These are phyloP conservation scores for Marasmarcha lunaedactyla DNA, from an alignment of 2,888 invertebrate genomes.

Conservation along the genomic window DNA sequence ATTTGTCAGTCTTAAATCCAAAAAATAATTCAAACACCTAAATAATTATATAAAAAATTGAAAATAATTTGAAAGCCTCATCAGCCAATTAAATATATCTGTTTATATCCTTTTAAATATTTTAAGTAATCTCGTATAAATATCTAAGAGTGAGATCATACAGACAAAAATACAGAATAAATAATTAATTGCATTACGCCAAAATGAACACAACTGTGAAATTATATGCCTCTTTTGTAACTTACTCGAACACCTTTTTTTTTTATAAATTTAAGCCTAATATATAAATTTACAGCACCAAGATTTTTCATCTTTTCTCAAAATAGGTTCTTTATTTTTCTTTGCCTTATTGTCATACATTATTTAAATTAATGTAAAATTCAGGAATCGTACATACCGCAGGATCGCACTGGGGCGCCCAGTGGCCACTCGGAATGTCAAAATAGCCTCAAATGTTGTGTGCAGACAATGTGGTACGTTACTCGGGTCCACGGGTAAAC, in stretches of 20 bases:
- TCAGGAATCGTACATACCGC: slow-evolving; percentile 59
- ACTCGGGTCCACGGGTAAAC: slow-evolving; percentile 20
- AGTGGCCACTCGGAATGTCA: slow-evolving; percentile 31
- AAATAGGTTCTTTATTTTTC: slow-evolving; percentile 57
- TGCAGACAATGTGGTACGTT: slow-evolving; percentile 19
- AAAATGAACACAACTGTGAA: slow-evolving; percentile 66
- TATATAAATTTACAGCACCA: slow-evolving; percentile 71
- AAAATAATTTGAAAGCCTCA: slow-evolving; percentile 61
- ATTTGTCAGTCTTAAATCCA: slow-evolving; percentile 52
- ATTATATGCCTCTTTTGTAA: slow-evolving; percentile 66
- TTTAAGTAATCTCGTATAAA: slow-evolving; percentile 66
- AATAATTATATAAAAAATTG: slow-evolving; percentile 27
- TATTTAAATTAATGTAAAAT: slow-evolving; percentile 50
- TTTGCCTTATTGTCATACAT: slow-evolving; percentile 69
- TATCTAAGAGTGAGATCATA: slow-evolving; percentile 68
- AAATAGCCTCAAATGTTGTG: slow-evolving; percentile 21
- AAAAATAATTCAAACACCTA: slow-evolving; percentile 45
- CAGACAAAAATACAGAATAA: slow-evolving; percentile 62
- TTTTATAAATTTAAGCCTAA: slow-evolving; percentile 68
- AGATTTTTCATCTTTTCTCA: slow-evolving; percentile 67
- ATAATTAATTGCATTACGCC: slow-evolving; percentile 57
- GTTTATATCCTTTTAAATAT: slow-evolving; percentile 54
- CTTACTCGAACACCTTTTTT: slow-evolving; percentile 63
- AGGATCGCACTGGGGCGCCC: slow-evolving; percentile 45
- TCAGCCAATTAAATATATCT: slow-evolving; percentile 63